Evolutionary conservation across 2,113 vertebrate species (phyloP), one percentile per base, ranked within the genome.

Genomic region (Chlamydotis undulata): DNA sequence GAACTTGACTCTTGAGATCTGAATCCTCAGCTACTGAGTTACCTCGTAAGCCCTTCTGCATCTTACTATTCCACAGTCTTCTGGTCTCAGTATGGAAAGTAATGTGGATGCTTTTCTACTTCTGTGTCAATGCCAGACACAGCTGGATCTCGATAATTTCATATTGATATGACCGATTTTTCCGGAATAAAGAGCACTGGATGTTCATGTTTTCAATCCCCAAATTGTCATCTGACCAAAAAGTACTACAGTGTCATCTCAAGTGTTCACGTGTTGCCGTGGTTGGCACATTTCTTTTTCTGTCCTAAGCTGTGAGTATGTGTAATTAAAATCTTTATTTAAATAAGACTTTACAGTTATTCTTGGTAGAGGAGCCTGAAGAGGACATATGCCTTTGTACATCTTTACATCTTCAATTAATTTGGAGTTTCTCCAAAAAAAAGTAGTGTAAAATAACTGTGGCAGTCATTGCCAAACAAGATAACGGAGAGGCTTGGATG

Each of bases 211-310:
- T 93, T 93, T 83, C 49, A 56, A 17, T 60, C 12, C 35, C 10
- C 23, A 73, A 61, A 57, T 24, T 81, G 15, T 12, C 18, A 47
- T 39, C 55, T 55, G 31, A 73, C 49, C 39, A 61, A 57, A 68
- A 73, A 64, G 28, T 63, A 47, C n/a, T 56, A 61, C 56, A 63
- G 4, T 18, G 25, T 50, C 31, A 55, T 74, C 37, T 59, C 0
- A 2, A 57, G 65, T 37, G 31, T 69, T 76, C 21, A 64, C 0
- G 0, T n/a, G 39, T 22, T 4, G 1, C 47, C 45, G 22, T 49
- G 43, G 14, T 90, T 79, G 26, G 24, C 50, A 73, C 17, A 33
- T 79, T 65, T 76, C 18, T 71, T 87, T 78, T 83, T 74, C 45
- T 77, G 31, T 70, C 35, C 21, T 61, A 74, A 83, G 41, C 13